Base-by-base conservation (phyloP, 2,888 invertebrate species). In the Beris morrisii region DNA sequence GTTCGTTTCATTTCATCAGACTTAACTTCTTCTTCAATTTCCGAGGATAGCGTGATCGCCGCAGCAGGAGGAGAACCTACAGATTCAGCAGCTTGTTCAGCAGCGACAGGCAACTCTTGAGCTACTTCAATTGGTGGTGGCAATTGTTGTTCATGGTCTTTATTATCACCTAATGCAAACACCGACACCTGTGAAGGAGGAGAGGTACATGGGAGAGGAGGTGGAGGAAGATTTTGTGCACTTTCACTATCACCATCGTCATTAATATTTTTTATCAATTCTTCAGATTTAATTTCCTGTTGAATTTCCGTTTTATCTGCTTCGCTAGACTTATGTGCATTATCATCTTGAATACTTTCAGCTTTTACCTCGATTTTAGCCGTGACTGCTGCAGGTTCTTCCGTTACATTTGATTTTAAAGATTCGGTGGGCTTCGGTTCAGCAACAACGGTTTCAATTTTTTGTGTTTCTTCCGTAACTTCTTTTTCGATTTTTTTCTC, bases 171-270 rank as follows among this genome's bases (percentile, higher is more conserved):
- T 71, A 79, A 76, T 67, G 88, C 89, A 81, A 89, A 89, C 74
- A 87, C 87, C 79, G 86, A 87, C 82, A 89, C 87, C 82, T 88
- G 88, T 76, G 88, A 88, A 74, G 89, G 89, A 78, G 89, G 89
- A 77, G 88, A 88, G 78, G 87, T 87, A 78, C 87, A 85, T 73
- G 89, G 89, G 77, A 89, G 85, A 74, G 89, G 88, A 78, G 88
- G 89, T 81, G 89, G 89, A 66, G 77, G 74, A 30, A 68, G 66
- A 48, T 67, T 66, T 56, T 69, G 66, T 65, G 65, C 65, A 57
- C 50, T 66, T 57, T 67, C 66, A 66, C 53, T 69, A 64, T 67
- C 67, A 64, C 68, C 64, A 57, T 71, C 71, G 13, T 69, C 71
- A 58, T 70, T 38, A 61, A 61, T 61, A 61, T 50, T 61, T 38